Evolutionary conservation across 1,140 invertebrate genomes (phyloP).

Genomic region (Calliopsis andreniformis): DNA sequence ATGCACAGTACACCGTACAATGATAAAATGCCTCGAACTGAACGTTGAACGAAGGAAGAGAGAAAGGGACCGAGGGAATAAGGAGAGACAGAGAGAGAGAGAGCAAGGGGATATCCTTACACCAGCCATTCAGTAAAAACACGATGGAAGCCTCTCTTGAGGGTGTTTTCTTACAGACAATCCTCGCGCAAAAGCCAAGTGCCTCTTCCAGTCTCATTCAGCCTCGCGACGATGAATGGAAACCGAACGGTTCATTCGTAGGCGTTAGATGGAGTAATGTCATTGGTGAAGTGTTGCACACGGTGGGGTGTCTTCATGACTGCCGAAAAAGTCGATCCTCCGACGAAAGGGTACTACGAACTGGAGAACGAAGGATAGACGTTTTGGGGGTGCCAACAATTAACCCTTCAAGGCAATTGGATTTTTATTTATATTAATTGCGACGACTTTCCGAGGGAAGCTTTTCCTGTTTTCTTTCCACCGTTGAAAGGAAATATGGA

Average conservation of each 20-base stretch:
- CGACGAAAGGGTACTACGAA: background rate
- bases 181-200: constrained; percentile 49
- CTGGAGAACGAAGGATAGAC: background rate
- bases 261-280: constrained; percentile 47
- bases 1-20: constrained; percentile 12
- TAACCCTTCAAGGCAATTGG: background rate
- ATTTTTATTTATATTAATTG: constrained; percentile 24
- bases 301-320: constrained; percentile 18
- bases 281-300: constrained; percentile 7
- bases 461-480: background rate
- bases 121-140: constrained; percentile 6
- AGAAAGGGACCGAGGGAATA: background rate
- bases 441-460: background rate
- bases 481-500: too few relatives aligned
- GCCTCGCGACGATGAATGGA: constrained; percentile 44
- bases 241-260: constrained; percentile 30
- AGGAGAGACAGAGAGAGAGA: background rate
- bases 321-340: constrained; percentile 29
- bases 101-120: constrained; percentile 22
- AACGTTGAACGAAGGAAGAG: constrained; percentile 17
- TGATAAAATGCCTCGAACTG: constrained; percentile 20
- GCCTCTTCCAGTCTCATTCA: constrained; percentile 56
- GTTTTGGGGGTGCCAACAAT: too few relatives aligned
- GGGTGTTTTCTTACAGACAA: constrained; percentile 36
- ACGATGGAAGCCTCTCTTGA: constrained; percentile 11